A percentile compares a stretch with the other conserved stretches of the same genome.
Evolutionary conservation across 2,888 invertebrate species (phyloP).

Genomic region (Furcula furcula): DNA sequence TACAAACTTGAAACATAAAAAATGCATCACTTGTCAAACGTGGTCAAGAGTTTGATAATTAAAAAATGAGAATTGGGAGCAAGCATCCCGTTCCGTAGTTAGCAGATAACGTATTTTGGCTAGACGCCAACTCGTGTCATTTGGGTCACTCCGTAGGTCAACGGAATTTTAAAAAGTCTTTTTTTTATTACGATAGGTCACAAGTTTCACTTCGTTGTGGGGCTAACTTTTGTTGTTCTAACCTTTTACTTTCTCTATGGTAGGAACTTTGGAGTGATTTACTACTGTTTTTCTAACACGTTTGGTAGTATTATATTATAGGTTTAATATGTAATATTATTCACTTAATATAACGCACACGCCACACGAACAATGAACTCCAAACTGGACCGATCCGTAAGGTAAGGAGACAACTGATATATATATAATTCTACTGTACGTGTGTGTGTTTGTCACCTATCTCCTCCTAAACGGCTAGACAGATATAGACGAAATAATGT

Average conservation of each 20-base stretch:
- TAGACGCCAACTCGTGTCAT: slow-evolving; percentile 55
- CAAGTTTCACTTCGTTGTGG: background rate
- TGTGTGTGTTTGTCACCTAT: too few species aligned
- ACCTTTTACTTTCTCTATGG: background rate
- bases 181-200: background rate
- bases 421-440: too few species aligned
- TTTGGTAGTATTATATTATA: too few species aligned
- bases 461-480: too few species aligned
- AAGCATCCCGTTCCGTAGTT: slow-evolving; percentile 57
- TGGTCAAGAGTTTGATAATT: slow-evolving; percentile 66
- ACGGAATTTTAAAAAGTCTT: slow-evolving; percentile 27
- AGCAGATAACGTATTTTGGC: slow-evolving; percentile 68
- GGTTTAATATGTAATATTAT: too few species aligned
- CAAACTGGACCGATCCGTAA: too few species aligned
- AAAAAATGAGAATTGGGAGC: slow-evolving; percentile 72
- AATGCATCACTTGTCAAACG: slow-evolving; percentile 42
- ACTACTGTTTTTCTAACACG: background rate
- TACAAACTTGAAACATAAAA: slow-evolving; percentile 25
- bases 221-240: background rate
- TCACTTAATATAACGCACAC: too few species aligned
- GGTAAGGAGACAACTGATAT: too few species aligned
- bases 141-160: slow-evolving; percentile 64
- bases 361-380: too few species aligned
- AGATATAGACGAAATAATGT: too few species aligned
- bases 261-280: background rate